Base-by-base conservation (phyloP, 2,888 invertebrate species). In the Drosophila hamatofila region DNA sequence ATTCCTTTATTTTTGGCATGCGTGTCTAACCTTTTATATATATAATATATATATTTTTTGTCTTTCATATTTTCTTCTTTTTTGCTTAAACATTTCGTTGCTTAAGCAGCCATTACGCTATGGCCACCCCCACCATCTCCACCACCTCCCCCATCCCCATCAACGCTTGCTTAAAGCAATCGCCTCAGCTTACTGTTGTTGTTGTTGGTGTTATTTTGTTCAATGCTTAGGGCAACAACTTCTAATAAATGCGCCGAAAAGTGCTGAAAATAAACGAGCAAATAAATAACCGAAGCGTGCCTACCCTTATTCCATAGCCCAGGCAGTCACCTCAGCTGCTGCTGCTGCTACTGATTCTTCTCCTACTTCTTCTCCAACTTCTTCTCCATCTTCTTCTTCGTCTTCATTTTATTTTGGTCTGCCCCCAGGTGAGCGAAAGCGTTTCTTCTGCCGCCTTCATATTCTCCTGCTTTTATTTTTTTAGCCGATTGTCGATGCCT, bases 191-290 rank as follows among this genome's bases (percentile, higher is more conserved):
- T 18, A 16, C n/a, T 44, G 54, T 25, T 39, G 46, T 16, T 54
- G 57, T 30, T 49, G 42, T 30, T 49, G 42, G 25, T 65, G 52
- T 27, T 23, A 16, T 46, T 55, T 54, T 61, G 64, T 61, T 70
- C 54, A 58, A 72, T 62, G 85, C 82, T 79, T 54, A 55, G 41
- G 77, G 72, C 72, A 78, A 75, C 75, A 79, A 72, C 72, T 84
- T 76, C 82, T 84, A 85, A 81, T 81, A 81, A 81, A 82, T 85
- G 83, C 83, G 68, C 61, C 83, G 78, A 75, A 78, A 87, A 79
- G 77, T 84, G 83, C 81, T 81, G 81, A 74, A 81, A 81, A 83
- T 87, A 87, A 87, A 87, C 82, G 84, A 86, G 83, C 83, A 86
- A 86, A 83, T 86, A 83, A 86, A 83, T 83, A 86, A 86, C 78